Evolutionary conservation across 2,888 invertebrate species (phyloP).

Genomic region (Pollenia labialis): DNA sequence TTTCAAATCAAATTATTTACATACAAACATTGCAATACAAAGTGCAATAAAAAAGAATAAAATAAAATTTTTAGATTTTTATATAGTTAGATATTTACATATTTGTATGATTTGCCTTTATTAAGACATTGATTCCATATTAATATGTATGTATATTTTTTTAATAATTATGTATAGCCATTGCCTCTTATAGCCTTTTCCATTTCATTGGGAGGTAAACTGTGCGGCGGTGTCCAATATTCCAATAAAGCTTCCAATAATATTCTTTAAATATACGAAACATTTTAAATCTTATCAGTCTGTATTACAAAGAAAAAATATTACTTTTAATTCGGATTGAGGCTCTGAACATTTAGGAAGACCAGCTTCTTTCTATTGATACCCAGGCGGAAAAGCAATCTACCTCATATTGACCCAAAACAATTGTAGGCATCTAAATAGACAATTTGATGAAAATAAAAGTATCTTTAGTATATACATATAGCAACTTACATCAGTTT

Average conservation of each 20-base stretch:
- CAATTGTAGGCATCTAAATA: slow-evolving; percentile 96
- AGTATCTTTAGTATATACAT: background rate
- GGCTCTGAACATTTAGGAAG: slow-evolving; percentile 88
- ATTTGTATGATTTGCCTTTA: slow-evolving; percentile 46
- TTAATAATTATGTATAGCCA: slow-evolving; percentile 82
- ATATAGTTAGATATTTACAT: slow-evolving; percentile 43
- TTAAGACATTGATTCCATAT: slow-evolving; percentile 48
- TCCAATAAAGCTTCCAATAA: slow-evolving; percentile 97
- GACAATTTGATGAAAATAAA: slow-evolving; percentile 17
- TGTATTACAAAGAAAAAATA: background rate
- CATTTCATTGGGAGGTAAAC: slow-evolving; percentile 87
- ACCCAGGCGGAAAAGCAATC: slow-evolving; percentile 99
- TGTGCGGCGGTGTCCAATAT: slow-evolving; percentile 93
- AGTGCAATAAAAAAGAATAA: background rate
- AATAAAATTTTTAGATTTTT: too few species aligned
- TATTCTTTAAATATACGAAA: slow-evolving; percentile 85
- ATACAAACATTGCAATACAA: too few species aligned
- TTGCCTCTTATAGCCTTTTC: slow-evolving; percentile 90
- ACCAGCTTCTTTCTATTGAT: slow-evolving; percentile 97
- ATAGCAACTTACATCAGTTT: slow-evolving; percentile 92
- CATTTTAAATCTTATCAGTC: slow-evolving; percentile 14
- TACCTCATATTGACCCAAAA: slow-evolving; percentile 97
- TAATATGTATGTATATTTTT: slow-evolving; percentile 47
- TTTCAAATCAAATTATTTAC: too few species aligned
- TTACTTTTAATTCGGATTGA: slow-evolving; percentile 83